Evolutionary conservation across 2,113 vertebrate genomes (phyloP), one percentile per base, ranked within the genome.

Genomic region (Spea bombifrons): DNA sequence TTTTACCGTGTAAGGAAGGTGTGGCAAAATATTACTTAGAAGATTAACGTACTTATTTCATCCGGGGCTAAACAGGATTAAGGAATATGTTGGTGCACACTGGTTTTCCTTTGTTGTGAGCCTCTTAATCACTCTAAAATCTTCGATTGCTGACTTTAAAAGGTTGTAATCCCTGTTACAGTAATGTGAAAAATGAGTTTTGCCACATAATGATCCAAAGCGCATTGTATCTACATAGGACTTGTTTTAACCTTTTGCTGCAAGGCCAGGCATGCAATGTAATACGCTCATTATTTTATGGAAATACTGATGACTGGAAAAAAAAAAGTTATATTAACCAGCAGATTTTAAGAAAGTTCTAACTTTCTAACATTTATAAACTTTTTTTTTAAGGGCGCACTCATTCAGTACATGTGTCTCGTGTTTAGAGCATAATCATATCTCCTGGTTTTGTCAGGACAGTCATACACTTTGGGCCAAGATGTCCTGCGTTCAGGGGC

Each of bases 11-110:
- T 7, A 30, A 64, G 52, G 7, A 76, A 61, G 75, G 75, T 76
- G 75, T 76, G 75, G 49, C n/a, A 50, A 17, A 15, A 5, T 65
- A 68, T 13, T 50, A 8, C 52, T 63, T 66, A 63, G 66, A 12
- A 70, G 67, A 53, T 70, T 77, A 70, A 70, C 46, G 7, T 59
- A 17, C 46, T 63, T 63, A 17, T 49, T 43, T 76, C 75, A 71
- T 71, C 47, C 55, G 47, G 50, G 52, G 46, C 10, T n/a, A 70
- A 77, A 77, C 49, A 52, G 66, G 66, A 71, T 70, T 77, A 77
- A 57, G 66, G 43, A 55, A 12, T 77, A 63, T 77, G 45, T 70
- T 59, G 45, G 66, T 77, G 8, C 53, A 70, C 57, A 61, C 6
- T 76, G 45, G 45, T 70, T 66, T 57, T 67, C 57, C 52, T 61